Evolutionary conservation across 1,140 invertebrate species (phyloP).

Genomic region (Galendromus occidentalis): DNA sequence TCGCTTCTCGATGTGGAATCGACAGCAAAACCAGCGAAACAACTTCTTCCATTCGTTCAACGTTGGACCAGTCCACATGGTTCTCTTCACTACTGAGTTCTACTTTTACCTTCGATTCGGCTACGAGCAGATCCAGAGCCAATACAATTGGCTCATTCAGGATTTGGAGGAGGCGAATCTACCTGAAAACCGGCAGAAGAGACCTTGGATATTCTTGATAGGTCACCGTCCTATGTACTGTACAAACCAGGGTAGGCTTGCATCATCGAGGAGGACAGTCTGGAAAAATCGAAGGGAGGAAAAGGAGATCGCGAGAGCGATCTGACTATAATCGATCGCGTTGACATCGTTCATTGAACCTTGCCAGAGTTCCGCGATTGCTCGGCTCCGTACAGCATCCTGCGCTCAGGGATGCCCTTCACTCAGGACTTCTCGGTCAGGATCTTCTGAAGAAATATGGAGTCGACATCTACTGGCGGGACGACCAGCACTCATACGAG

Average conservation of each 20-base stretch:
- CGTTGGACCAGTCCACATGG: slow-evolving; percentile 72
- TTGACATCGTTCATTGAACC: too few relatives aligned
- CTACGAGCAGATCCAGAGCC: slow-evolving; percentile 52
- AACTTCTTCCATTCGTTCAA: slow-evolving; percentile 41
- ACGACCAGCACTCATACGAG: slow-evolving; percentile 90
- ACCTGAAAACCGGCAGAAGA: slow-evolving; percentile 38
- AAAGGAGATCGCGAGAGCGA: slow-evolving; percentile 41
- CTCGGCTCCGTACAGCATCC: slow-evolving; percentile 12
- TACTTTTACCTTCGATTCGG: slow-evolving; percentile 84
- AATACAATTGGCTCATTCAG: slow-evolving; percentile 68
- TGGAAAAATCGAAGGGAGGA: too few relatives aligned
- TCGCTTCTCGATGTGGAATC: slow-evolving; percentile 38
- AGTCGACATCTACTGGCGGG: slow-evolving; percentile 85
- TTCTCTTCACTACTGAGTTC: slow-evolving; percentile 74
- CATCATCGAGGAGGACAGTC: too few relatives aligned
- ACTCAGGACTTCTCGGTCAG: slow-evolving; percentile 33
- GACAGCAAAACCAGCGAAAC: slow-evolving; percentile 40
- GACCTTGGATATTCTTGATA: slow-evolving; percentile 81
- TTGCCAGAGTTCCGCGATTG: too few relatives aligned
- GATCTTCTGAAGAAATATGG: slow-evolving; percentile 71
- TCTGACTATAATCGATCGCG: neutral
- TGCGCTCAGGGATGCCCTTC: slow-evolving; percentile 20
- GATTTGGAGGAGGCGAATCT: slow-evolving; percentile 46
- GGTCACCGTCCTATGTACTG: slow-evolving; percentile 96
- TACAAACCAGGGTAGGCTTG: slow-evolving; percentile 59